Conservation (phyloP, 2,797 vertebrate genomes). For the Sebastes variabilis region DNA sequence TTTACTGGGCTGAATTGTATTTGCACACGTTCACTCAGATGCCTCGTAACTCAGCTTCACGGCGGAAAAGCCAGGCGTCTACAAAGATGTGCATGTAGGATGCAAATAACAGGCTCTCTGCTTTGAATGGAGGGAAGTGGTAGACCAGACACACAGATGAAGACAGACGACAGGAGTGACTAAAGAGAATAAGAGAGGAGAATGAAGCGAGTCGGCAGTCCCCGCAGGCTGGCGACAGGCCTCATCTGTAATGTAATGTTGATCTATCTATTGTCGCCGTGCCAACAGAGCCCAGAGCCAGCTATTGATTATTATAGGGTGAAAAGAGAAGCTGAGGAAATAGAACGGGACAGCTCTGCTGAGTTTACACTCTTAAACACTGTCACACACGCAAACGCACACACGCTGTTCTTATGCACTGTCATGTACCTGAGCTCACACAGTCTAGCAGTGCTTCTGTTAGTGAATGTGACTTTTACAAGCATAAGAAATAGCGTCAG, state of each 20-base stretch:
- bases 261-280: slow-evolving; percentile 64
- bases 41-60: not conserved
- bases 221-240: slow-evolving; percentile 63
- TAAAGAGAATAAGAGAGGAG: slow-evolving; percentile 29
- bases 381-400: slow-evolving; percentile 12
- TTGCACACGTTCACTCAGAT: slow-evolving; percentile 15
- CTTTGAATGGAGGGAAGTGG: slow-evolving; percentile 25
- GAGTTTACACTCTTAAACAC: slow-evolving; percentile 64
- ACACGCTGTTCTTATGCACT: slow-evolving; percentile 1
- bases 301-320: slow-evolving; percentile 64
- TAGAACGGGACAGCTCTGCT: slow-evolving; percentile 68
- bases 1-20: slow-evolving; percentile 2
- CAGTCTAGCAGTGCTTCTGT: not conserved
- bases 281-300: slow-evolving; percentile 56
- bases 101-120: slow-evolving; percentile 38
- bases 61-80: not conserved
- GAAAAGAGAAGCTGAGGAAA: slow-evolving; percentile 68
- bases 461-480: slow-evolving; percentile 48
- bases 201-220: slow-evolving; percentile 41
- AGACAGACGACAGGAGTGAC: slow-evolving; percentile 18
- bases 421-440: slow-evolving; percentile 37
- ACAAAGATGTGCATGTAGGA: not conserved
- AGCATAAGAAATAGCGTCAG: not conserved
- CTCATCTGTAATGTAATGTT: slow-evolving; percentile 72
- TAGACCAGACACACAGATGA: slow-evolving; percentile 5